These are phyloP conservation scores for Calidris pygmaea DNA, from an alignment of 2,113 vertebrate species.

Conservation along the genomic window DNA sequence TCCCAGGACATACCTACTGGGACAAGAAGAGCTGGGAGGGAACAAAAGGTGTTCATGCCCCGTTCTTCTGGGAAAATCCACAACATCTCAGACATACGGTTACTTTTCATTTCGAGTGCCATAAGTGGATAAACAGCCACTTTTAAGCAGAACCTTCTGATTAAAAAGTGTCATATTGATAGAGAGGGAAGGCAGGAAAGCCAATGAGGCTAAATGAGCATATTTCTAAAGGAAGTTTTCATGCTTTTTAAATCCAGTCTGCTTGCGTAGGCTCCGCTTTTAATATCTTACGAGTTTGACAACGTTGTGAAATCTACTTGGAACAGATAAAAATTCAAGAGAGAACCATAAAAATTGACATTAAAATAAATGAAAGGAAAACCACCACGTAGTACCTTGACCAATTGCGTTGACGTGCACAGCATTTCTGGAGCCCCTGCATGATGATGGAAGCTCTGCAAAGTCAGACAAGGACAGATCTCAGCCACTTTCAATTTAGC, in stretches of 20 bases:
- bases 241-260: background rate
- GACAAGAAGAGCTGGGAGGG: background rate
- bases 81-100: background rate
- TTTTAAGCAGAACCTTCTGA: background rate
- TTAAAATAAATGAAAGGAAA: background rate
- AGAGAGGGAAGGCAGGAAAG: background rate
- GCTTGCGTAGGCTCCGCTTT: background rate
- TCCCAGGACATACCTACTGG: background rate
- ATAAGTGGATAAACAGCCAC: background rate
- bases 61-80: background rate
- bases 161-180: background rate
- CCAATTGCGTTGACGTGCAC: background rate
- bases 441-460: background rate
- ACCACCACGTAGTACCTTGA: background rate
- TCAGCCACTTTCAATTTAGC: background rate
- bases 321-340: background rate
- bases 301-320: background rate
- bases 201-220: background rate
- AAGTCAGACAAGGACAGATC: constrained; percentile 3
- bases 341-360: background rate
- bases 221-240: background rate
- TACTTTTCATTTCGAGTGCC: background rate
- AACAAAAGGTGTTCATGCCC: background rate
- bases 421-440: background rate
- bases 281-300: background rate